These are phyloP conservation scores for Caenorhabditis becei DNA, from an alignment of 2,888 invertebrate species.

Conservation along the genomic window DNA sequence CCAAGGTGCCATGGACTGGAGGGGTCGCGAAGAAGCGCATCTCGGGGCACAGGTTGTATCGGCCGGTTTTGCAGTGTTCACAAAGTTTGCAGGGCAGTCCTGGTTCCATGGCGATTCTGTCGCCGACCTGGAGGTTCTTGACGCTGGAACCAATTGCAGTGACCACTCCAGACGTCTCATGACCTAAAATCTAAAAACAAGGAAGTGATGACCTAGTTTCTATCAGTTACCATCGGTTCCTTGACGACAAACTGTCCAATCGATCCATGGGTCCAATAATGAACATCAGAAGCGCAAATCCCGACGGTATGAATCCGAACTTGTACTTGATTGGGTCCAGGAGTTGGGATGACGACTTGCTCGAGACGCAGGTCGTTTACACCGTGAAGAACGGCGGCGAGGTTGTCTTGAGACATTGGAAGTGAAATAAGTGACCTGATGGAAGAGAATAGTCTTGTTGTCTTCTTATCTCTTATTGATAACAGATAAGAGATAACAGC, in stretches of 20 bases:
- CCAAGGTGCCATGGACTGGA: constrained; percentile 92
- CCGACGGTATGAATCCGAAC: constrained; percentile 90
- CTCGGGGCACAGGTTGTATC: constrained; percentile 92
- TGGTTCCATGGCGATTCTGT: constrained; percentile 84
- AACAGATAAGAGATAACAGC: too few relatives aligned
- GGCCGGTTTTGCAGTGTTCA: constrained; percentile 89
- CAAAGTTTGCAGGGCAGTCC: constrained; percentile 91
- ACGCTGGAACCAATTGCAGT: constrained; percentile 87
- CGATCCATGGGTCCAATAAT: constrained; percentile 90
- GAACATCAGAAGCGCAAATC: constrained; percentile 96
- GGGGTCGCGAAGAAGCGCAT: constrained; percentile 96
- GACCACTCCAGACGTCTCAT: constrained; percentile 87
- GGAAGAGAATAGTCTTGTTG: constrained; percentile 2
- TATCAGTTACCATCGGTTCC: constrained; percentile 65
- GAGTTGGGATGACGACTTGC: constrained; percentile 65
- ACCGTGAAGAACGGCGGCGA: constrained; percentile 72
- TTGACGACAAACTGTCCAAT: constrained; percentile 91
- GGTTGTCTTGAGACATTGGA: constrained; percentile 61
- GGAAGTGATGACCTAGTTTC: too few relatives aligned
- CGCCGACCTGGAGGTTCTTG: constrained; percentile 66
- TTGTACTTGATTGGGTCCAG: constrained; percentile 59
- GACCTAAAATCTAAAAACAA: constrained; percentile 91
- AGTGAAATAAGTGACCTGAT: constrained; percentile 1
- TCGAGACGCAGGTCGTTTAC: constrained; percentile 69
- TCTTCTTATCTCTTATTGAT: constrained; percentile 24